Percentiles rank a stretch among this genome's conserved stretches.
Conservation (phyloP, 2,888 invertebrate species). For the Calliopum simillimum region DNA sequence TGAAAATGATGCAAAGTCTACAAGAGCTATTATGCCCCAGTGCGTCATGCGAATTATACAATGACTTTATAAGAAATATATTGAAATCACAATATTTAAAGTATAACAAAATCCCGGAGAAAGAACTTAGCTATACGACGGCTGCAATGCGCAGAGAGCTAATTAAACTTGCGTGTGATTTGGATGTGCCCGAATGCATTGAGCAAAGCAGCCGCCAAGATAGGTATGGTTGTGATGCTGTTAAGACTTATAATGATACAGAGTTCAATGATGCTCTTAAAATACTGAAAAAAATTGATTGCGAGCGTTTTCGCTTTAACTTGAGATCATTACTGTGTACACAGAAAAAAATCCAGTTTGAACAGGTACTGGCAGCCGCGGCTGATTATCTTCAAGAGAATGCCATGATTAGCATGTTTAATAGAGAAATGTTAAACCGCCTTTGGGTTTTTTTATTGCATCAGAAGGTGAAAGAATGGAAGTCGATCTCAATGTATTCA, state of each 20-base stretch:
- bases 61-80: no score
- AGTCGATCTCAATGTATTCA: background rate
- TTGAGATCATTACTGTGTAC: conserved; percentile 5
- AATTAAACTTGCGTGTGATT: background rate
- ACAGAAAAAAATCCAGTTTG: background rate
- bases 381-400: background rate
- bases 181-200: conserved; percentile 5
- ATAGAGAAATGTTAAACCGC: no score
- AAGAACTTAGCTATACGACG: background rate
- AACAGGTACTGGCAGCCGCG: conserved; percentile 1
- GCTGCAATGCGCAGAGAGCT: background rate
- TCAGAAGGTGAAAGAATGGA: background rate
- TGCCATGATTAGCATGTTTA: background rate
- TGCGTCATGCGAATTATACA: no score
- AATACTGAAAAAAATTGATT: background rate
- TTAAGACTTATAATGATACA: background rate
- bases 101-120: background rate
- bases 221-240: background rate
- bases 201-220: background rate
- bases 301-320: no score
- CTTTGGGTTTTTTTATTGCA: no score
- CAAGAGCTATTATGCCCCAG: background rate
- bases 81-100: no score
- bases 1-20: no score
- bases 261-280: background rate